Evolutionary conservation across 2,113 vertebrate genomes (phyloP).

Genomic region (Elephantulus edwardii): DNA sequence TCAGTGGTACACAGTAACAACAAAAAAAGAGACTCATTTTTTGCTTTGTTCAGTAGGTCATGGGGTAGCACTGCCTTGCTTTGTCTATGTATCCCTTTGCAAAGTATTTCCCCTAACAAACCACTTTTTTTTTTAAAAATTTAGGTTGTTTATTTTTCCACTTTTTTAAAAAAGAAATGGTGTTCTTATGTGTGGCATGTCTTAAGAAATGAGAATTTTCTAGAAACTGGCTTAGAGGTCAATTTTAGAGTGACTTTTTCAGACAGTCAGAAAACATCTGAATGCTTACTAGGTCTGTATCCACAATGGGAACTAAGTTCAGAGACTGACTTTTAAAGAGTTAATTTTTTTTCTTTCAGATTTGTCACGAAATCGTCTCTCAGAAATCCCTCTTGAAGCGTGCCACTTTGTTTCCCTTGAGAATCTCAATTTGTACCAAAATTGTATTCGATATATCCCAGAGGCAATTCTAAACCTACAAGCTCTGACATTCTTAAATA

Average conservation of each 20-base stretch:
- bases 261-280: background rate
- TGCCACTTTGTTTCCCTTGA: constrained; percentile 97
- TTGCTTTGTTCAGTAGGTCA: too few species aligned
- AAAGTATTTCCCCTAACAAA: too few species aligned
- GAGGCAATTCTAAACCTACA: constrained; percentile 94
- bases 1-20: too few species aligned
- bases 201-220: constrained; percentile 34
- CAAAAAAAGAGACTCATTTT: too few species aligned
- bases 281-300: background rate
- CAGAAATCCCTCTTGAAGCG: constrained; percentile 93
- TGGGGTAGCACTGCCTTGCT: too few species aligned
- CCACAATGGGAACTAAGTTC: constrained; percentile 9
- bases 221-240: background rate
- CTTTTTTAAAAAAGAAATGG: too few species aligned
- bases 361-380: constrained; percentile 94
- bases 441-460: constrained; percentile 96
- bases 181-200: background rate
- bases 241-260: constrained; percentile 48
- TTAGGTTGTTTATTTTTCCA: too few species aligned
- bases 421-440: constrained; percentile 97
- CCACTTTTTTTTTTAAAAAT: too few species aligned
- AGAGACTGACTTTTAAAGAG: constrained; percentile 40
- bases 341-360: constrained; percentile 83
- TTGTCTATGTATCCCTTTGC: too few species aligned
- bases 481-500: constrained; percentile 95